Percentiles rank a stretch among this genome's conserved stretches.
Evolutionary conservation across 2,113 vertebrate species (phyloP).

Genomic region (Amphiprion ocellaris): DNA sequence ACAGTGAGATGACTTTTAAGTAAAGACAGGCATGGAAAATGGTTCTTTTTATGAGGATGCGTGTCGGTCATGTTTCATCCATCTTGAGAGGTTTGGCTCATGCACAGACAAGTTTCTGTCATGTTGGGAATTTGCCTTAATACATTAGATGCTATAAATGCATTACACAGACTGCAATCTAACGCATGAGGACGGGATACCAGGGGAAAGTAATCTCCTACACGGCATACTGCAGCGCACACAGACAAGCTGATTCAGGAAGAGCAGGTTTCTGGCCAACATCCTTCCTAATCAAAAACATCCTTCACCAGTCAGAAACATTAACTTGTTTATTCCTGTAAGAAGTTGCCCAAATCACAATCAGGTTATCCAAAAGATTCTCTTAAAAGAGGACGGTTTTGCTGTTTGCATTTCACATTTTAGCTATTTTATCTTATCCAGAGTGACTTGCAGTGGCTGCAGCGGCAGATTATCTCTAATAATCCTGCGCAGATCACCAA

Average conservation of each 20-base stretch:
- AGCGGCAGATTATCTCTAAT: conserved; percentile 62
- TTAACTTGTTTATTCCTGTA: conserved; percentile 38
- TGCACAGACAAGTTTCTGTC: conserved; percentile 61
- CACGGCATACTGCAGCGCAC: conserved; percentile 21
- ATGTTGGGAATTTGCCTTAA: conserved; percentile 55
- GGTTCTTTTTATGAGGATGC: conserved; percentile 35
- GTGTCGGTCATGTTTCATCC: conserved; percentile 39
- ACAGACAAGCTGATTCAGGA: conserved; percentile 67
- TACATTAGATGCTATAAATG: conserved; percentile 62
- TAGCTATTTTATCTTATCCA: conserved; percentile 47
- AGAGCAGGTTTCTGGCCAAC: conserved; percentile 61
- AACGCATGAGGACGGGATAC: conserved; percentile 25
- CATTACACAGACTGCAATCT: conserved; percentile 31
- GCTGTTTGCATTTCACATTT: conserved; percentile 29
- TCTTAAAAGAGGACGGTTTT: conserved; percentile 20
- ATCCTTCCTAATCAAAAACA: conserved; percentile 79
- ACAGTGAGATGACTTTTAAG: conserved; percentile 32
- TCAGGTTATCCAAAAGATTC: neutral
- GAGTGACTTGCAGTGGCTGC: conserved; percentile 23
- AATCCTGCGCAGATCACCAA: conserved; percentile 57
- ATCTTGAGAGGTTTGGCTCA: conserved; percentile 46
- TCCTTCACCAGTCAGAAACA: conserved; percentile 58
- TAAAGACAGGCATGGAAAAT: conserved; percentile 49
- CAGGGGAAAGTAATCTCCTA: conserved; percentile 45
- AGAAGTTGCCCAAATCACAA: conserved; percentile 8